Conservation (phyloP, 2,113 vertebrate genomes). For the Cisticola juncidis region DNA sequence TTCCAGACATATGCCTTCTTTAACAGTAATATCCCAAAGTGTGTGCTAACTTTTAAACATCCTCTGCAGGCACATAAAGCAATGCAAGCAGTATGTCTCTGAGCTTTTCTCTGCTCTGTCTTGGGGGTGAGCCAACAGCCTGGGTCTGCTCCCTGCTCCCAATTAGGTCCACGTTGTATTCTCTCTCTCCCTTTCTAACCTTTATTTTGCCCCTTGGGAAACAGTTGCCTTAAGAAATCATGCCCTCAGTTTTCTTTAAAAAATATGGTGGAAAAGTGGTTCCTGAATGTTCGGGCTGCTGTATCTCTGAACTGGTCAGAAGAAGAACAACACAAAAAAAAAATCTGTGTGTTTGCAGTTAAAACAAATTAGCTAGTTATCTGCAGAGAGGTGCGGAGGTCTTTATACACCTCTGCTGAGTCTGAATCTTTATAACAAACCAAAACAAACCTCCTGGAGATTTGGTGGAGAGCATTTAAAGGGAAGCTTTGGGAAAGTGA, state of each 20-base stretch:
- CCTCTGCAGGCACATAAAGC: slow-evolving; percentile 34
- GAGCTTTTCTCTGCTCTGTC: slow-evolving; percentile 3
- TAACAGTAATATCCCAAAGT: slow-evolving; percentile 7
- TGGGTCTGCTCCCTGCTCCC: not conserved
- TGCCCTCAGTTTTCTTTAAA: not conserved
- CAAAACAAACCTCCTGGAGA: not conserved
- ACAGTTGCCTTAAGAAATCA: slow-evolving; percentile 14
- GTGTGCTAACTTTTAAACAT: slow-evolving; percentile 45
- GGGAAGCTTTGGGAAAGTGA: not conserved
- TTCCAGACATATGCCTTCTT: not conserved
- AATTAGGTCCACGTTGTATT: not conserved
- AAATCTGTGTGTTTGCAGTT: not conserved
- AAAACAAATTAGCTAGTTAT: not conserved
- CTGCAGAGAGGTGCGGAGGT: not conserved
- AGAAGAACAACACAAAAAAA: not conserved
- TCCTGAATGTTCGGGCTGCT: slow-evolving; percentile 1
- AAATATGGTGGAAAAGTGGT: not conserved
- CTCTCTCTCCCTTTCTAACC: not conserved
- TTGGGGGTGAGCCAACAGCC: slow-evolving; percentile 15
- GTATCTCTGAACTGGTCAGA: not conserved
- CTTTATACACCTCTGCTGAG: not conserved
- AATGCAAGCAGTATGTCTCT: not conserved
- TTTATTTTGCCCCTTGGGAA: slow-evolving; percentile 15
- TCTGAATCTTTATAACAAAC: not conserved
- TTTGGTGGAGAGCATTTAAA: not conserved